phyloP scores from a whole-genome alignment of 2,113 vertebrate genomes.

The Dolichotis patagonum region DNA sequence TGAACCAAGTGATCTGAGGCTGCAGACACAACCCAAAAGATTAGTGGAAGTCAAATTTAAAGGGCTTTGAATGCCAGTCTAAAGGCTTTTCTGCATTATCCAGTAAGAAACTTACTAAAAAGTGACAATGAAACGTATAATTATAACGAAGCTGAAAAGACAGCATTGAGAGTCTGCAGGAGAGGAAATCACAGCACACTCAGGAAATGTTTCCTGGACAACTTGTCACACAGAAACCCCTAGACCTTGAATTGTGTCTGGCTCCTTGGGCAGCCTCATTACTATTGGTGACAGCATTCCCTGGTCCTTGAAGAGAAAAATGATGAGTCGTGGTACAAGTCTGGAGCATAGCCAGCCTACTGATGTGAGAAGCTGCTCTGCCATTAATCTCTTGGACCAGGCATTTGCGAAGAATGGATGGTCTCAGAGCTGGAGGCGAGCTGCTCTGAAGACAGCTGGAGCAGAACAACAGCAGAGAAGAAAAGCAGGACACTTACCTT shows the following conservation, averaged over 20 bases:
- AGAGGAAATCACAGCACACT: neutral
- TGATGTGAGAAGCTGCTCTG: neutral
- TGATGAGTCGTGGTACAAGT: neutral
- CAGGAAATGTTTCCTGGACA: neutral
- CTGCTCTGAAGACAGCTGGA: slow-evolving; percentile 38
- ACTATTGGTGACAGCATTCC: neutral
- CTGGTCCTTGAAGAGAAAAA: slow-evolving; percentile 54
- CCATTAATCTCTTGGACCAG: slow-evolving; percentile 34
- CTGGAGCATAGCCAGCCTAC: neutral
- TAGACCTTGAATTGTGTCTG: neutral
- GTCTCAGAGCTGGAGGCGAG: neutral
- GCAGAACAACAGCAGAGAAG: neutral
- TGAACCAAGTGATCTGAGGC: neutral
- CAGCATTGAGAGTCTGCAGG: neutral
- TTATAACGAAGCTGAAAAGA: neutral
- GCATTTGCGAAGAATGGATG: neutral
- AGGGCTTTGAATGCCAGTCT: neutral
- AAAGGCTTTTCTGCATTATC: neutral
- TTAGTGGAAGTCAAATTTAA: neutral
- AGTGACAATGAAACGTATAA: neutral
- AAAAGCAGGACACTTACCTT: neutral
- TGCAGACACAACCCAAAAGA: neutral
- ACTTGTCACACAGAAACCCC: neutral
- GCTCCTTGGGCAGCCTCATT: neutral
- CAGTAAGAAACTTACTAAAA: neutral